These are phyloP conservation scores for Amazona guildingii DNA, from an alignment of 2,113 vertebrate genomes.

Conservation along the genomic window DNA sequence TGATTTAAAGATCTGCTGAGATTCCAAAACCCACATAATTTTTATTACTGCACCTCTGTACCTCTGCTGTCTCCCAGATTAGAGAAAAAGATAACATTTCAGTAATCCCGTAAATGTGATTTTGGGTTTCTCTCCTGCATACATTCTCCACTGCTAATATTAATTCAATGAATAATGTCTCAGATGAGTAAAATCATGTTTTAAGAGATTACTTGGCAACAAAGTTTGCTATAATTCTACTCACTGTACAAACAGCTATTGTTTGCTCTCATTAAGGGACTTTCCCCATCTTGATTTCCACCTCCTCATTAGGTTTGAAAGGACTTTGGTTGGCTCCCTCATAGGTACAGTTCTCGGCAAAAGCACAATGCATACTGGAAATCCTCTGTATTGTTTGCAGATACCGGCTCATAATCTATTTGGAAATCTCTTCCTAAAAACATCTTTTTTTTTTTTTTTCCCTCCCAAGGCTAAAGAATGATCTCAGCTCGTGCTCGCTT, in stretches of 20 bases:
- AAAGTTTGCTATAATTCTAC: conserved; percentile 4
- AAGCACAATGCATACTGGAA: conserved; percentile 52
- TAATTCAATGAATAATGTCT: neutral
- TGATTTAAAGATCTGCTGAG: neutral
- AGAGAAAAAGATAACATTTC: neutral
- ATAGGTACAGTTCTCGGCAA: neutral
- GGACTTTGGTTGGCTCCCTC: conserved; percentile 15
- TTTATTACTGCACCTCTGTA: neutral
- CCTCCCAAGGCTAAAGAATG: conserved; percentile 45
- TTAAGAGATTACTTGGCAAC: neutral
- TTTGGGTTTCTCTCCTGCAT: neutral
- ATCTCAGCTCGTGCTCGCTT: conserved; percentile 66
- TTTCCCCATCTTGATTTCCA: conserved; percentile 19
- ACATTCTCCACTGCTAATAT: accelerated
- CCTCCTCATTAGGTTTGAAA: conserved; percentile 1
- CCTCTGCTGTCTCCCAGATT: neutral
- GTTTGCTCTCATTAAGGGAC: conserved; percentile 40
- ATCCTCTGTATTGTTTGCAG: conserved; percentile 65
- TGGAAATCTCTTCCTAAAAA: conserved; percentile 66
- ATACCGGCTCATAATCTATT: conserved; percentile 50
- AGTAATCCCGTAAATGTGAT: neutral
- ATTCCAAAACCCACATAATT: neutral
- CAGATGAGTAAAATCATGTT: neutral
- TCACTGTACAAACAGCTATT: conserved; percentile 34
- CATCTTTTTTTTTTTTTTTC: neutral